Evolutionary conservation across 2,113 vertebrate genomes (phyloP), one percentile per base, ranked within the genome.

Genomic region (Peromyscus polionotus): DNA sequence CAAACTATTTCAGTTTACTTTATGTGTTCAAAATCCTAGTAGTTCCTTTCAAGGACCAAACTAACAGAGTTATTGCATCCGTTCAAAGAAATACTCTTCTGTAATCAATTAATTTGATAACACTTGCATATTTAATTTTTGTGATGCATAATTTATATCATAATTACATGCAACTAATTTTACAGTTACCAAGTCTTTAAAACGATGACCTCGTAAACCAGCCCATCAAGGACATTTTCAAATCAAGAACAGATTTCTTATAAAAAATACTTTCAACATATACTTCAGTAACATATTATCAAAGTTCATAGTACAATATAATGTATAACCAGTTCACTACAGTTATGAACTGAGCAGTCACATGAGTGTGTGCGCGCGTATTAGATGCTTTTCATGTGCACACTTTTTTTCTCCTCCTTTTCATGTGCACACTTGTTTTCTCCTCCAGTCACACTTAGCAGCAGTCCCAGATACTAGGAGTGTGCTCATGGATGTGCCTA

Each of bases 141-240:
- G 5, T 51, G 6, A 68, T 63, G 68, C 20, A 63, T 75, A 84
- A 51, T 59, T 92, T 95, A 80, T 33, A 61, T 83, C n/a, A 81
- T 61, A 28, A 92, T 87, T 93, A 91, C 3, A 92, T 95, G 19
- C 19, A 88, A 88, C 13, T 95, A 94, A 31, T 91, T 95, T 93
- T 90, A 83, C 1, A 95, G 12, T 88, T n/a, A 7, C 0, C 5
- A 67, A 61, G 36, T 1, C 28, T 94, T 61, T 5, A 57, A 81
- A 45, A 73, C 68, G 88, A 90, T 87, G 42, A 88, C 26, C 48
- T 90, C 14, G 31, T 83, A 76, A 91, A 88, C 48, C 7, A 70
- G 4, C 14, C 70, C 19, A 68, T 8, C 19, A 63, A 59, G 12
- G 16, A 0, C 3, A 81, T 90, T 45, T 76, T 45, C 51, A 54